phyloP scores from a whole-genome alignment of 2,113 vertebrate species.

The Trematocara macrostoma region DNA sequence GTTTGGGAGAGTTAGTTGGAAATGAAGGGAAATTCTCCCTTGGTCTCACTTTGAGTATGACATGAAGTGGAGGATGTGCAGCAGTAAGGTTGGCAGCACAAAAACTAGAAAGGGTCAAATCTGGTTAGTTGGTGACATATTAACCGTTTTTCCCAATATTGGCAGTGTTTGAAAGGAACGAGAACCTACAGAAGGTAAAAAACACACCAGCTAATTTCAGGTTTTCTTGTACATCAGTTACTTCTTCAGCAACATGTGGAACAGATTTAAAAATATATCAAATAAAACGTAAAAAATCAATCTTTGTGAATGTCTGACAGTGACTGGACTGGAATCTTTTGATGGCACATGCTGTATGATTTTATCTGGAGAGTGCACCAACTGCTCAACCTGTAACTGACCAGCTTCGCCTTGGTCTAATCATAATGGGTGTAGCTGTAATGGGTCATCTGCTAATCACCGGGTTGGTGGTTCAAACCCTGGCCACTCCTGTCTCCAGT shows the following conservation, averaged over 20 bases:
- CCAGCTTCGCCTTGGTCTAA: background rate
- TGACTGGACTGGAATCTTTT: background rate
- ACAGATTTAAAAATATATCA: background rate
- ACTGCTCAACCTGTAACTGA: background rate
- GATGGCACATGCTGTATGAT: background rate
- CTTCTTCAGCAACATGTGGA: background rate
- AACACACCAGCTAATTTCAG: background rate
- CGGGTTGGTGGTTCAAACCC: background rate
- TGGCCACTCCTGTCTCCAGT: background rate
- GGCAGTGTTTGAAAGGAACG: background rate
- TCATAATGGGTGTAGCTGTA: background rate
- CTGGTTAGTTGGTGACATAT: background rate
- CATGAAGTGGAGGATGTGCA: background rate
- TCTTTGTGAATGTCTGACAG: background rate
- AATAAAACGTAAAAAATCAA: fast-evolving
- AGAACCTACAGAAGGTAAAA: background rate
- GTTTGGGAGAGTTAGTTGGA: background rate
- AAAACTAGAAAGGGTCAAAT: background rate
- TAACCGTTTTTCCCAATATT: background rate
- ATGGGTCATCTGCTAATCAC: background rate
- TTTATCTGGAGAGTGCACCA: background rate
- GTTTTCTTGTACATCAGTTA: background rate
- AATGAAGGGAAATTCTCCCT: background rate
- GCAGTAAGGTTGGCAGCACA: background rate
- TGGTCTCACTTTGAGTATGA: background rate